Percentiles rank a stretch among this genome's conserved stretches.
phyloP scores from a whole-genome alignment of 2,888 invertebrate genomes.

The Harpalus rufipes region DNA sequence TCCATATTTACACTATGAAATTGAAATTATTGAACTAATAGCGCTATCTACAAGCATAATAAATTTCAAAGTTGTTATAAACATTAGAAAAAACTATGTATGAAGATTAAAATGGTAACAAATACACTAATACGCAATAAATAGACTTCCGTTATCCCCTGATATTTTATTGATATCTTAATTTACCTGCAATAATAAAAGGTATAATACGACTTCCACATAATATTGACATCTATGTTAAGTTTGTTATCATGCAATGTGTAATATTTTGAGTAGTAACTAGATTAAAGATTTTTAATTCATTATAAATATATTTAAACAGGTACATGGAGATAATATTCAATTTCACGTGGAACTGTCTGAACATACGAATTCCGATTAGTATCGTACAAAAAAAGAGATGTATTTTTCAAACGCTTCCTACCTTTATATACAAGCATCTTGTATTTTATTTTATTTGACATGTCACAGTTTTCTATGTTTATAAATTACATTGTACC shows the following conservation, averaged over 20 bases:
- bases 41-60: conserved; percentile 18
- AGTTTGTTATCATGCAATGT: conserved; percentile 48
- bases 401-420: conserved; percentile 39
- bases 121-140: conserved; percentile 49
- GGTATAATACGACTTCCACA: conserved; percentile 43
- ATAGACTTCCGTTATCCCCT: conserved; percentile 48
- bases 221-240: conserved; percentile 58
- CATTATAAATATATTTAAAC: conserved; percentile 56
- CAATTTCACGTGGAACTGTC: conserved; percentile 56
- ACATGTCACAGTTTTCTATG: conserved; percentile 42
- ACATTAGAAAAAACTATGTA: not conserved
- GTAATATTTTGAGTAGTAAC: conserved; percentile 54
- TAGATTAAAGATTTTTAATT: conserved; percentile 55
- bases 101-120: conserved; percentile 49
- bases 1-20: not conserved
- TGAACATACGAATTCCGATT: conserved; percentile 58
- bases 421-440: conserved; percentile 53
- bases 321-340: conserved; percentile 54
- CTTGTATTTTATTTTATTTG: conserved; percentile 31
- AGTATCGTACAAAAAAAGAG: conserved; percentile 51
- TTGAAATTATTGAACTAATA: conserved; percentile 14
- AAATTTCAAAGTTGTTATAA: not conserved
- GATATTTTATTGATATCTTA: conserved; percentile 53
- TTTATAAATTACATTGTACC: conserved; percentile 54
- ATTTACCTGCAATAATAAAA: conserved; percentile 58